Conservation (phyloP, 2,113 vertebrate genomes). For the Megaleporinus macrocephalus region DNA sequence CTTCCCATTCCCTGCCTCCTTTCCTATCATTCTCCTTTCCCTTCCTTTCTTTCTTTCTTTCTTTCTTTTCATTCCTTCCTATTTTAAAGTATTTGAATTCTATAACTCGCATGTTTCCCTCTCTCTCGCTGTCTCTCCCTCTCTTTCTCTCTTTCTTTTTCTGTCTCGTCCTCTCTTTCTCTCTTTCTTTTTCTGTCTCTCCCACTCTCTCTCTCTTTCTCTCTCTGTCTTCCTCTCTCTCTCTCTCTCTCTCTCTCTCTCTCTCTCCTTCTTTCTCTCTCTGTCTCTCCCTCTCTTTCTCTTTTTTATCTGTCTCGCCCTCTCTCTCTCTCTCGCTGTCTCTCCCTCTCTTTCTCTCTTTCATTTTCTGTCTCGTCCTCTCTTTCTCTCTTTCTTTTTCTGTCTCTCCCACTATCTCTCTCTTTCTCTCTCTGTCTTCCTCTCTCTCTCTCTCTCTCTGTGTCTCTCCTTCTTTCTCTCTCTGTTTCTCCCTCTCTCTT, state of each 20-base stretch:
- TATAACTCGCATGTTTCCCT: no score
- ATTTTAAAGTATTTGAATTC: no score
- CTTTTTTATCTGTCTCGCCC: no score
- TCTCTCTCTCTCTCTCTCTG: constrained; percentile 39
- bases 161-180: constrained; percentile 18
- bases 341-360: background rate
- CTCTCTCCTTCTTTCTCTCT: constrained; percentile 75
- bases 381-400: background rate
- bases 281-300: constrained; percentile 79
- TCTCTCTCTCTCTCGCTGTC: constrained; percentile 72
- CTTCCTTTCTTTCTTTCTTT: no score
- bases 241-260: constrained; percentile 74
- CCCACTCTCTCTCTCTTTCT: constrained; percentile 16
- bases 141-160: background rate
- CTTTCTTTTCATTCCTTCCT: no score
- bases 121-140: no score
- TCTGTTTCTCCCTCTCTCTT: constrained; percentile 69
- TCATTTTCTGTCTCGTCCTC: no score
- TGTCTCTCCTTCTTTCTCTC: constrained; percentile 74
- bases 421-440: constrained; percentile 18
- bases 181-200: constrained; percentile 19
- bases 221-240: constrained; percentile 46
- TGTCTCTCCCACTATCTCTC: constrained; percentile 4
- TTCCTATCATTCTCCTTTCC: no score
- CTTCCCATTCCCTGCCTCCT: no score